Base-by-base conservation (phyloP, 2,113 vertebrate species). In the Porphyrio hochstetteri region DNA sequence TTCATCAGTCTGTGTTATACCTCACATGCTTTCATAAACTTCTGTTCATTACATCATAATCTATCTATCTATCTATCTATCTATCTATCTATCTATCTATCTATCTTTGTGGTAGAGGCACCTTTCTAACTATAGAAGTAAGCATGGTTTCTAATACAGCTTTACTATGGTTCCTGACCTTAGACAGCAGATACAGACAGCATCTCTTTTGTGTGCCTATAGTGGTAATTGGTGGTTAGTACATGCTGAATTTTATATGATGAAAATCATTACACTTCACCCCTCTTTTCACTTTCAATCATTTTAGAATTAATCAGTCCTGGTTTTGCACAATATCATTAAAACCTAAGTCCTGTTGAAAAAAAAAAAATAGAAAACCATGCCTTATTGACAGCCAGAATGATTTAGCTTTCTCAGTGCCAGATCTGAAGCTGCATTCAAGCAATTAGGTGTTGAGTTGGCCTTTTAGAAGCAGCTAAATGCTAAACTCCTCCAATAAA, bases 391-490 rank as follows among this genome's bases (percentile, higher is more conserved):
- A 81, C 56, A 95, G 36, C 13, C 36, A 76, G 46, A 28, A 69
- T 2, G 17, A 67, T 29, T 83, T 77, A 88, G n/a, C 25, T 55
- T 82, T 46, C 36, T 77, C 23, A 21, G 10, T 61, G n/a, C 15
- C 67, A 83, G n/a, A 74, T 46, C 36, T 78, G 57, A 95, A 79
- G 61, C 7, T 61, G 23, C 24, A 72, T 79, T 87, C 72, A 44
- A 44, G 40, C 55, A 68, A 27, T 31, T 44, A 29, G 24, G 40
- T 72, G 59, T 24, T 1, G 2, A 90, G 12, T 4, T 82, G 61
- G 57, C 25, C 63, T 95, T 93, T 88, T 70, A 94, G 38, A 94
- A 94, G 46, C 46, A 79, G 35, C 33, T 87, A 78, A 95, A 91
- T 79, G 84, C 27, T 38, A 42, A 92, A 85, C 24, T 50, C 11